Evolutionary conservation across 92 coral and sea anemone species (phyloP).

Genomic region (Isaurus tuberculatus): DNA sequence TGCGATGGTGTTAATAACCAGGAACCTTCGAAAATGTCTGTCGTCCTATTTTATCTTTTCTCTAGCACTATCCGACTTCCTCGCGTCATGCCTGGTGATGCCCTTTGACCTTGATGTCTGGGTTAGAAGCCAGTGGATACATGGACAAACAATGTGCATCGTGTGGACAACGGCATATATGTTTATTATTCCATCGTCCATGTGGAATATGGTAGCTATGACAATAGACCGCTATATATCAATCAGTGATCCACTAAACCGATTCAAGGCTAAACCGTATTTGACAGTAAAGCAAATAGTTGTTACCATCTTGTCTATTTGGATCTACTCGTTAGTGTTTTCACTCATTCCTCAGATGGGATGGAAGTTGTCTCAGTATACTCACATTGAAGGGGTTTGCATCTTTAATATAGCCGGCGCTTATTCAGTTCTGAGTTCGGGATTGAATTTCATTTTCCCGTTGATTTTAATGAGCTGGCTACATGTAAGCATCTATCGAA

Average conservation of each 20-base stretch:
- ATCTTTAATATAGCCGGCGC: constrained; percentile 67
- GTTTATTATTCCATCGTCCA: constrained; percentile 90
- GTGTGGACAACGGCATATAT: constrained; percentile 92
- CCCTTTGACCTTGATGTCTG: constrained; percentile 85
- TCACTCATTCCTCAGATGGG: constrained; percentile 90
- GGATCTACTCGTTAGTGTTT: constrained; percentile 81
- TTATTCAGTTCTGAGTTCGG: constrained; percentile 86
- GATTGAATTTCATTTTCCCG: constrained; percentile 83
- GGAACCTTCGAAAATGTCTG: constrained; percentile 69
- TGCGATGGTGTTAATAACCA: constrained; percentile 66
- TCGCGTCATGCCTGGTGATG: constrained; percentile 81
- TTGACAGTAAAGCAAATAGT: constrained; percentile 75
- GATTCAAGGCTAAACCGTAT: constrained; percentile 73
- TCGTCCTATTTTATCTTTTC: constrained; percentile 83
- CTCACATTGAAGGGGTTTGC: constrained; percentile 48
- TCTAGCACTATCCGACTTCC: constrained; percentile 82
- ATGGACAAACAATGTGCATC: constrained; percentile 68
- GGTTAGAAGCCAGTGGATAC: constrained; percentile 72
- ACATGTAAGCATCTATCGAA: constrained; percentile 72
- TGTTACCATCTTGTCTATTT: constrained; percentile 59
- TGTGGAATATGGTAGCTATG: constrained; percentile 83
- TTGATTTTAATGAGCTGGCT: constrained; percentile 73
- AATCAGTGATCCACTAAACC: constrained; percentile 81
- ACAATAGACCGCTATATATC: constrained; percentile 94
- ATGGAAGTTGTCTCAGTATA: constrained; percentile 66